A percentile compares a stretch with the other conserved stretches of the same genome.
Evolutionary conservation across 2,113 vertebrate genomes (phyloP).

Genomic region (Sorex araneus): DNA sequence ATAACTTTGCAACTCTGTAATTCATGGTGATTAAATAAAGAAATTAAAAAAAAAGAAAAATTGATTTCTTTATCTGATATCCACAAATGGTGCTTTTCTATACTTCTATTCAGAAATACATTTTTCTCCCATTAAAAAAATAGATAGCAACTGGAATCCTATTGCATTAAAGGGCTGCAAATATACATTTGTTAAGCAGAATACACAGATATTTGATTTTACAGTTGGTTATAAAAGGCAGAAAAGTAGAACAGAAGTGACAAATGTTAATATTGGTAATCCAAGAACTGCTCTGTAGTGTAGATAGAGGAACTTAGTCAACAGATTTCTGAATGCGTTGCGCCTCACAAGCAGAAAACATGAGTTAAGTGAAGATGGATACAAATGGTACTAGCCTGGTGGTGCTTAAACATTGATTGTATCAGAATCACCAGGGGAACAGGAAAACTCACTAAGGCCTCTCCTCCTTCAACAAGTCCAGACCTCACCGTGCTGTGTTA

Average conservation of each 20-base stretch:
- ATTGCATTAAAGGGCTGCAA: too few relatives aligned
- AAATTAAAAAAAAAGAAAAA: too few relatives aligned
- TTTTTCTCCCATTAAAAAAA: too few relatives aligned
- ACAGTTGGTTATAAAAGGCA: not conserved
- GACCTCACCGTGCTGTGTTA: not conserved
- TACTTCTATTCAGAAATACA: too few relatives aligned
- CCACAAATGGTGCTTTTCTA: too few relatives aligned
- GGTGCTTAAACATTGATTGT: conserved; percentile 16
- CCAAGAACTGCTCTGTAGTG: not conserved
- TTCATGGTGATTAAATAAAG: too few relatives aligned
- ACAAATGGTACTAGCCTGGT: not conserved
- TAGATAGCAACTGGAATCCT: too few relatives aligned
- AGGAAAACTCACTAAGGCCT: not conserved
- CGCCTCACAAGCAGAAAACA: not conserved
- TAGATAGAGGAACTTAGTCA: not conserved
- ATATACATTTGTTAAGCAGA: too few relatives aligned
- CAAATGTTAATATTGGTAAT: not conserved
- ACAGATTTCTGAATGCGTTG: not conserved
- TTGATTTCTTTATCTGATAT: too few relatives aligned
- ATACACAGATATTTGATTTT: too few relatives aligned
- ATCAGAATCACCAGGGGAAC: not conserved
- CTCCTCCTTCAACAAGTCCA: not conserved
- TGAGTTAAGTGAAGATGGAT: not conserved
- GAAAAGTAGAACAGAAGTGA: not conserved
- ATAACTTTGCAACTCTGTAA: too few relatives aligned